A percentile compares a stretch with the other conserved stretches of the same genome.
Conservation (phyloP, 2,888 invertebrate genomes). For the Oligia strigilis region DNA sequence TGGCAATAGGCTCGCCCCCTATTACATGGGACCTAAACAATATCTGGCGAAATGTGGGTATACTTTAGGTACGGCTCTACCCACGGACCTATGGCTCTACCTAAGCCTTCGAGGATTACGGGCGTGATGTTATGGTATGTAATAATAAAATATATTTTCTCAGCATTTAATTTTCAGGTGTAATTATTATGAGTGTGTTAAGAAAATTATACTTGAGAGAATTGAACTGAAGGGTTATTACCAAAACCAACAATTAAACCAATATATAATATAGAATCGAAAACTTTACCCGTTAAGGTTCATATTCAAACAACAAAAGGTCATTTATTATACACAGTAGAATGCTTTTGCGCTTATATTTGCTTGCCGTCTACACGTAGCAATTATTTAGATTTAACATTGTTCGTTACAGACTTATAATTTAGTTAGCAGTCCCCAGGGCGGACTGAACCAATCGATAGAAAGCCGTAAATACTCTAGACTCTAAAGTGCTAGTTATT, state of each 20-base stretch:
- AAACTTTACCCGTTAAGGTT: constrained; percentile 14
- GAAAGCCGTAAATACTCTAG: constrained; percentile 27
- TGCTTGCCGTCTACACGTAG: constrained; percentile 27
- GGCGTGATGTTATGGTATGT: background rate
- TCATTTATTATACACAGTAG: constrained; percentile 25
- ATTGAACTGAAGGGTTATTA: background rate
- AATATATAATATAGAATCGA: constrained; percentile 14
- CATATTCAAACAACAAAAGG: constrained; percentile 27
- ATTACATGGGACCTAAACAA: background rate
- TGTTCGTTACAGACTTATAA: constrained; percentile 62
- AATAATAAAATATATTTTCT: background rate
- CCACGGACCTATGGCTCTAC: background rate
- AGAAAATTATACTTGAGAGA: background rate
- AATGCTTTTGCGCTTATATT: constrained; percentile 14
- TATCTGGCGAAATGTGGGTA: background rate
- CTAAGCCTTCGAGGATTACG: background rate
- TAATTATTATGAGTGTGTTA: background rate
- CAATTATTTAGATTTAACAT: constrained; percentile 54
- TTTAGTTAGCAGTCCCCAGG: constrained; percentile 51
- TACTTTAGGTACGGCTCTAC: background rate
- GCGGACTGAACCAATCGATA: constrained; percentile 61
- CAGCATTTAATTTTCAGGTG: background rate
- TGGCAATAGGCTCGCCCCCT: background rate
- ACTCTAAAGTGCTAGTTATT: background rate
- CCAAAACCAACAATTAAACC: background rate